Base-by-base conservation (phyloP, 2,113 vertebrate species). In the Hippopotamus amphibius region DNA sequence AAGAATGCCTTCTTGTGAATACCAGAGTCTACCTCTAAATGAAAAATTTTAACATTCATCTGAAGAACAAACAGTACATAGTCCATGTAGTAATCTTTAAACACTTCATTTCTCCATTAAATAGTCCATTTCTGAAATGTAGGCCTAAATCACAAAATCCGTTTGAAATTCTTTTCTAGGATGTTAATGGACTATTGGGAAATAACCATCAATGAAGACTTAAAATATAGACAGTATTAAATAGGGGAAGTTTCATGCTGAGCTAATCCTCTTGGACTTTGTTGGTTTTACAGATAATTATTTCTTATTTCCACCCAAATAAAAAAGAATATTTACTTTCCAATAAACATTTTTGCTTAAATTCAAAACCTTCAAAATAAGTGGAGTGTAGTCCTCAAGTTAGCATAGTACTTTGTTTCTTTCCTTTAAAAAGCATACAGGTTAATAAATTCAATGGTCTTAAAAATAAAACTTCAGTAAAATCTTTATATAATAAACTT, bases 101-200 rank as follows among this genome's bases (percentile, higher is more conserved):
- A 69, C 48, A 89, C 3, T 74, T 97, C 22, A 95, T 96, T 92
- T 33, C 30, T 97, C 61, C 48, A 13, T 85, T 95, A 95, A 97
- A 76, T 30, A 57, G 7, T 86, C 90, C 59, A 96, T 90, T 96
- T 63, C 41, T 94, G 13, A 97, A 94, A 19, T 48, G 50, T 8
- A 63, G 37, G 66, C 46, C 55, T 92, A 95, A 68, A 96, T 93
- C 8, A 91, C 77, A 90, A 97, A 97, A 30, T 82, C 72, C 57
- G 24, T 57, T 95, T 94, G 41, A 68, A 86, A 80, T 76, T 28
- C 21, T 96, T 97, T 69, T 92, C 83, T 95, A 84, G 33, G 33
- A 97, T 97, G 92, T 15, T 93, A 97, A 97, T n/a, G 48, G 80
- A 76, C 50, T 98, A 88, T 87, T 97, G 88, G 96, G 98, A 98